Evolutionary conservation across 1,140 invertebrate species (phyloP), one percentile per base, ranked within the genome.

Genomic region (Whitmania pigra): DNA sequence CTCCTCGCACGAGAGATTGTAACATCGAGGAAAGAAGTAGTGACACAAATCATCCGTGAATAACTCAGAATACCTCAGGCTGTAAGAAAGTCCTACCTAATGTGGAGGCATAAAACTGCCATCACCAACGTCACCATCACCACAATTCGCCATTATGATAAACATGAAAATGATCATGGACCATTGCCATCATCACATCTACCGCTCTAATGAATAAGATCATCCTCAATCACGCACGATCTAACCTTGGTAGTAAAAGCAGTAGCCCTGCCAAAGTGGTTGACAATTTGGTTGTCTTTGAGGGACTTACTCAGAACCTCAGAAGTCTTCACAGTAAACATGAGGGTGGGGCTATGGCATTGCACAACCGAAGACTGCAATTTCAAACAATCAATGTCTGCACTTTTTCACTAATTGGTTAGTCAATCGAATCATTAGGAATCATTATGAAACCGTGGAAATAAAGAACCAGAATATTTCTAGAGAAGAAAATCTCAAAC

Each of bases 41-140:
- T 88, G 83, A 0, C 90, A 86, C 20, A 89, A 85, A 25, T 88
- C 88, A 36, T 88, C 87, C 78, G 92, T 89, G 71, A 88, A 90
- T 90, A 91, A 93, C 78, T 91, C 88, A 82, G 90, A 87, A 81
- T 92, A 89, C 69, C 88, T 87, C 17, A 93, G 82, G 71, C 88
- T 88, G 13, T 86, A 85, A 73, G 89, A 89, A 29, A 93, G 80
- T 36, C 91, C 73, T 60, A 70, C 53, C 77, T 74, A 49, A 63
- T 31, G 11, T 11, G 11, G 29, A 22, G 54, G 31, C 31, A 36
- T 13, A 49, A 49, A 17, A 49, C 43, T 49, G 15, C 15, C 43
- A 49, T 49, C 43, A 49, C 15, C 43, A 49, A 6, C 40, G 40
- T 49, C 43, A 36, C 2, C 31, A 36, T 36, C 31, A 36, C 31